Evolutionary conservation across 1,140 invertebrate species (phyloP), one percentile per base, ranked within the genome.

Genomic region (Drosophila busckii): DNA sequence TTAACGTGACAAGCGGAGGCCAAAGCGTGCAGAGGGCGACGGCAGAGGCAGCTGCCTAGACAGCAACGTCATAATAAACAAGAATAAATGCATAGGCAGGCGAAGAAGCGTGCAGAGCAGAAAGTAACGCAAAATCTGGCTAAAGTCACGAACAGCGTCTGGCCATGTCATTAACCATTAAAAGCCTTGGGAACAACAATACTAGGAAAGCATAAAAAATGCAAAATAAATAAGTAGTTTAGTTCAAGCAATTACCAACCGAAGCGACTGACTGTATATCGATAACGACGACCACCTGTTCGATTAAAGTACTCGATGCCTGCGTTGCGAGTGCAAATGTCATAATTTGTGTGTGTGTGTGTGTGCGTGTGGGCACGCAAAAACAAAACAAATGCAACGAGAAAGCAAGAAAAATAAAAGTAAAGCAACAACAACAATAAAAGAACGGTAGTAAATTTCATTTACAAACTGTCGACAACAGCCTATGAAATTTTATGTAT

Each of bases 391-490:
- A 38, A 40, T 54, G 41, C 56, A 45, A 15, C 29, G 23, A 17
- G 32, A 56, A 55, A 22, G 32, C 41, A 16, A 46, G 10, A 10
- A 23, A 38, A 8, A 15, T 9, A 40, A 13, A 40, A 23, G 29
- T n/a, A 29, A 29, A 29, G 4, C 22, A 48, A 44, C 38, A 63
- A 64, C 58, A 62, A 63, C 68, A 66, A 63, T 69, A 73, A 68
- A 75, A 75, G 71, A 63, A 73, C 73, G 73, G 73, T 80, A 80
- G 73, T 80, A 80, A 80, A 82, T 82, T 70, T 80, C 69, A 80
- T 80, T 80, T 78, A 80, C 71, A 64, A 78, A 53, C 67, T 56
- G 35, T 38, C 31, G 45, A 20, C 37, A 42, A 44, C 60, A 52
- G 56, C 54, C 66, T 80, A 80, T 80, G 75, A 80, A 80, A 50